phyloP scores from a whole-genome alignment of 2,888 invertebrate species.

The Tinea trinotella region DNA sequence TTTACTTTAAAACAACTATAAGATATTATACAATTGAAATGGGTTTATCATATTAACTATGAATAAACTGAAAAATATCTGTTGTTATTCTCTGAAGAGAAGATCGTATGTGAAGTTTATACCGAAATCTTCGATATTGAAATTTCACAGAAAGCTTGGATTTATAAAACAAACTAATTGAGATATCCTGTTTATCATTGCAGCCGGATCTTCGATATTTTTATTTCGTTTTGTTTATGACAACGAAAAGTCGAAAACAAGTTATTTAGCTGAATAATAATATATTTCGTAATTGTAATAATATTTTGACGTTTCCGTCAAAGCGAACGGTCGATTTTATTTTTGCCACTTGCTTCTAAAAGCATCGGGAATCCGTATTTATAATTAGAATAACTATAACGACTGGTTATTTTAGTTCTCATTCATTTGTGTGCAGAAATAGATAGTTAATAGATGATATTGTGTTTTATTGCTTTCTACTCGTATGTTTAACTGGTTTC shows the following conservation, averaged over 20 bases:
- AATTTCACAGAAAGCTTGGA: not conserved
- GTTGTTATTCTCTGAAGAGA: too few relatives aligned
- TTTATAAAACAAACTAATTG: not conserved
- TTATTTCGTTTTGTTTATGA: not conserved
- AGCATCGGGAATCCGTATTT: not conserved
- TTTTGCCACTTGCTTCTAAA: conserved; percentile 3
- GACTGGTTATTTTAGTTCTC: conserved; percentile 14
- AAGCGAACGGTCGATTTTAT: conserved; percentile 4
- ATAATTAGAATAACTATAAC: conserved; percentile 2
- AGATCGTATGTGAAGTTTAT: not conserved
- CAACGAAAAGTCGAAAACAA: too few relatives aligned
- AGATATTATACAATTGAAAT: too few relatives aligned
- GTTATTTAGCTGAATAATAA: not conserved
- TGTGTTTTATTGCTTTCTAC: too few relatives aligned
- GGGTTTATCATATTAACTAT: too few relatives aligned
- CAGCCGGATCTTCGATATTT: conserved; percentile 5
- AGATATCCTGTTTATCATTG: conserved; percentile 13
- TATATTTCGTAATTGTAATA: conserved; percentile 13
- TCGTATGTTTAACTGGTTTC: too few relatives aligned
- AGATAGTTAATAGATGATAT: too few relatives aligned
- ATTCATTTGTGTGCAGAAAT: not conserved
- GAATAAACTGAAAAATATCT: too few relatives aligned
- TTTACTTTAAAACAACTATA: too few relatives aligned
- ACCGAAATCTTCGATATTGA: not conserved
- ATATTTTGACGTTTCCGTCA: conserved; percentile 13